Evolutionary conservation across 2,113 vertebrate species (phyloP), one percentile per base, ranked within the genome.

Genomic region (Melospiza melodia): DNA sequence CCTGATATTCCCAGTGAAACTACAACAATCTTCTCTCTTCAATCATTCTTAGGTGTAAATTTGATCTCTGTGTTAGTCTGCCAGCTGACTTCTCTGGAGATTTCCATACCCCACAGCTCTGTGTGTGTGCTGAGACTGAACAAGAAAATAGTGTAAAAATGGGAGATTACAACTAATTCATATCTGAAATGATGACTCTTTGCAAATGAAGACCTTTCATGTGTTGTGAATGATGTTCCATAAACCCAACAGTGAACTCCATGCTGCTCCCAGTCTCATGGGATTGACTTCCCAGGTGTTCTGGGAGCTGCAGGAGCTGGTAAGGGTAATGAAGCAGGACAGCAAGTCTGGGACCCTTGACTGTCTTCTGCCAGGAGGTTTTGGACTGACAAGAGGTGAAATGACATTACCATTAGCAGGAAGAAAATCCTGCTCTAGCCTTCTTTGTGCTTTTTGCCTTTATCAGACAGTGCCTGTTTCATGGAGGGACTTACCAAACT

Each of bases 1-100:
- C 78, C 30, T 80, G 84, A 86, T 87, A 77, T 62, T 94, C 67
- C 58, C 78, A 86, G 43, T 52, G 84, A 88, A 95, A 93, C 43
- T 37, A 23, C 39, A 91, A 68, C 28, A 73, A 31, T 48, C 24
- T 1, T 77, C 4, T 79, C 31, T 82, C 66, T 91, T 91, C 59
- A 54, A 0, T 87, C 48, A 69, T 44, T 87, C 54, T 65, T 31
- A 52, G 43, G 43, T 90, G 66, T 90, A 87, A 91, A 93, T 90
- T 66, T 67, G 51, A 90, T 87, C 52, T 58, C 39, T 78, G 0
- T 5, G 5, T 89, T 89, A 78, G 15, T 75, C 41, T 87, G 74
- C 71, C 75, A 77, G 35, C 30, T 91, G 48, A 62, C 16, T 80
- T 83, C 67, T 67, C 75, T 58, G 51, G 67, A 74, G 49, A 51